A percentile compares a stretch with the other conserved stretches of the same genome.
Evolutionary conservation across 2,797 vertebrate genomes (phyloP).

Genomic region (Knipowitschia caucasica): DNA sequence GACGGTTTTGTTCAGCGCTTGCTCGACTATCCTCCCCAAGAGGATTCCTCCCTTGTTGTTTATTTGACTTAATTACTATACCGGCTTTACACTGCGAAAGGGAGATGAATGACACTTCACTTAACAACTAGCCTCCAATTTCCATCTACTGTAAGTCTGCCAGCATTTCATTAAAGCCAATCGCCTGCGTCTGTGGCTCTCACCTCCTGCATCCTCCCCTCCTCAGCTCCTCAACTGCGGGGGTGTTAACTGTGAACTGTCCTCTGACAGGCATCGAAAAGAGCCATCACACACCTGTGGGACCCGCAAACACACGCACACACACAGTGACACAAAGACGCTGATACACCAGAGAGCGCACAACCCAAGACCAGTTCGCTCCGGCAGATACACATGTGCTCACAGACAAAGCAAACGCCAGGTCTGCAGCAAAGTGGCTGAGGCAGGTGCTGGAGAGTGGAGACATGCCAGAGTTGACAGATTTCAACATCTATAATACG

Average conservation of each 20-base stretch:
- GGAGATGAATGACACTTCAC: slow-evolving; percentile 70
- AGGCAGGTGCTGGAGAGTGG: slow-evolving; percentile 65
- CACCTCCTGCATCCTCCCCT: slow-evolving; percentile 20
- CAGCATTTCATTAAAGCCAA: slow-evolving; percentile 59
- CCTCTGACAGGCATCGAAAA: slow-evolving; percentile 65
- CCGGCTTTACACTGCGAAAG: slow-evolving; percentile 45
- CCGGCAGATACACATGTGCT: slow-evolving; percentile 16
- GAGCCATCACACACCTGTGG: slow-evolving; percentile 75
- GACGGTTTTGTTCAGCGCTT: slow-evolving; percentile 20
- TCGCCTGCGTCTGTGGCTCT: slow-evolving; percentile 14
- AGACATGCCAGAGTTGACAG: slow-evolving; percentile 51
- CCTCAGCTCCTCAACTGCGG: slow-evolving; percentile 26
- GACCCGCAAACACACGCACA: slow-evolving; percentile 12
- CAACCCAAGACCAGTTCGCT: not conserved
- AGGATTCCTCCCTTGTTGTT: slow-evolving; percentile 67
- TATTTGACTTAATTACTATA: slow-evolving; percentile 77
- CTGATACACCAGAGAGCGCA: slow-evolving; percentile 6
- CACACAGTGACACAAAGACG: slow-evolving; percentile 18
- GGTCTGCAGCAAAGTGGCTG: slow-evolving; percentile 23
- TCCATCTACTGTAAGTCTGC: slow-evolving; percentile 49
- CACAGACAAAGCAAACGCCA: slow-evolving; percentile 22
- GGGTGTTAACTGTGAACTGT: slow-evolving; percentile 45
- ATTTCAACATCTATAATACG: slow-evolving; percentile 32
- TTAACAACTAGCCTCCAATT: slow-evolving; percentile 62
- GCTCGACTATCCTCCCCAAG: slow-evolving; percentile 51